phyloP scores from a whole-genome alignment of 2,888 invertebrate species.

The Macroteleia sp. region DNA sequence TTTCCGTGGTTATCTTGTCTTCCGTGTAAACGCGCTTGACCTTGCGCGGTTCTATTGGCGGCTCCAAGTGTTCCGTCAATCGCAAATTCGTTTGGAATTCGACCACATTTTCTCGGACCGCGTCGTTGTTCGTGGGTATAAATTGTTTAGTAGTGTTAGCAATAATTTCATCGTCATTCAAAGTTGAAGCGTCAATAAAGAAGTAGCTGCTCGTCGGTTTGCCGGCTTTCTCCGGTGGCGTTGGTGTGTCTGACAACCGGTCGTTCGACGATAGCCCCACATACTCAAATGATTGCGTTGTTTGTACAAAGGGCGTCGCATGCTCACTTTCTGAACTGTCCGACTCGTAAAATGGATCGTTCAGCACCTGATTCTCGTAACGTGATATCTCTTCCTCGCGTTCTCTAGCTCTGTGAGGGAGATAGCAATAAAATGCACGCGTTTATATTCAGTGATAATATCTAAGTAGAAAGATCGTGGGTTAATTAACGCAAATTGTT shows the following conservation, averaged over 20 bases:
- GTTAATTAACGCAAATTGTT: too few relatives aligned
- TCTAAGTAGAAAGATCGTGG: constrained; percentile 1
- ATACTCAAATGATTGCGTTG: constrained; percentile 74
- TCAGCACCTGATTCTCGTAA: constrained; percentile 77
- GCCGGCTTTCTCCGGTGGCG: constrained; percentile 30
- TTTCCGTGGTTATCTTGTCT: constrained; percentile 73
- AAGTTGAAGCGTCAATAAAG: constrained; percentile 91
- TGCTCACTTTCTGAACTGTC: constrained; percentile 71
- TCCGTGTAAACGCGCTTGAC: constrained; percentile 73
- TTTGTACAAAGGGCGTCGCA: constrained; percentile 69
- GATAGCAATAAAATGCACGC: constrained; percentile 1
- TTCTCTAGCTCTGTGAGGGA: constrained; percentile 50
- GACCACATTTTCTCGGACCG: constrained; percentile 70
- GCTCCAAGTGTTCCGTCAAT: constrained; percentile 76
- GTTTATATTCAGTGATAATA: neutral
- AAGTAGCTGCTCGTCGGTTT: constrained; percentile 86
- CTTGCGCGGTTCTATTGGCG: constrained; percentile 71
- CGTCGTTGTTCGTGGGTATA: constrained; percentile 17
- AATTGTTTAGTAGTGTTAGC: constrained; percentile 26
- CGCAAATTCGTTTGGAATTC: constrained; percentile 79
- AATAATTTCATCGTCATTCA: constrained; percentile 87
- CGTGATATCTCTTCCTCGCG: constrained; percentile 73
- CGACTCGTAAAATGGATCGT: constrained; percentile 78
- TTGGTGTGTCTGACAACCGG: neutral
- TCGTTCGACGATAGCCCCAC: constrained; percentile 64